Percentiles rank a stretch among this genome's conserved stretches.
These are phyloP conservation scores for Dreissena rostriformis DNA, from an alignment of 1,140 invertebrate genomes.

Conservation along the genomic window DNA sequence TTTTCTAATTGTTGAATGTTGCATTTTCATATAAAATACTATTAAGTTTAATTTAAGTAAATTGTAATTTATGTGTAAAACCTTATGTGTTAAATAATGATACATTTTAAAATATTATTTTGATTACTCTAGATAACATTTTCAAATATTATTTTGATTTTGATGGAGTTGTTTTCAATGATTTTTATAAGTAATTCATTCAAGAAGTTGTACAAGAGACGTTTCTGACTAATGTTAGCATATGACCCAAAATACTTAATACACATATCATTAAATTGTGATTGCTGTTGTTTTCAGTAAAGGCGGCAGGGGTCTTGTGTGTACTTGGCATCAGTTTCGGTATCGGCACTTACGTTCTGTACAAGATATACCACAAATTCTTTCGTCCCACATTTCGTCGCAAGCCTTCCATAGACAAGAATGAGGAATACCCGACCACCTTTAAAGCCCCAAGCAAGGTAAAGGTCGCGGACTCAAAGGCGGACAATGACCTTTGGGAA, in stretches of 20 bases:
- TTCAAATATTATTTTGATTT: background rate
- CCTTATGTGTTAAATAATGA: background rate
- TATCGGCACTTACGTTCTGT: constrained; percentile 69
- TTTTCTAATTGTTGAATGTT: too few relatives aligned
- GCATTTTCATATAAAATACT: too few relatives aligned
- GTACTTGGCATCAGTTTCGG: constrained; percentile 71
- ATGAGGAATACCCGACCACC: background rate
- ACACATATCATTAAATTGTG: background rate
- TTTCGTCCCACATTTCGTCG: constrained; percentile 57
- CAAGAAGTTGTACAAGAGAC: background rate
- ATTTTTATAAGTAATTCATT: background rate
- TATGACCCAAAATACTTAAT: background rate
- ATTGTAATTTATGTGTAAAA: too few relatives aligned
- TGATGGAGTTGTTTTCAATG: background rate
- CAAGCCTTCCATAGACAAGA: background rate
- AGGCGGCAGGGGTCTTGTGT: constrained; percentile 69
- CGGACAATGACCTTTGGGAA: background rate
- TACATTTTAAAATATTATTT: background rate
- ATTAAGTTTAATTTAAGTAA: too few relatives aligned
- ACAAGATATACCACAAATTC: constrained; percentile 67
- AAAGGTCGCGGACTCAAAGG: background rate
- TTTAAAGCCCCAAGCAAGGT: background rate
- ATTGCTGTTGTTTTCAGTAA: constrained; percentile 64
- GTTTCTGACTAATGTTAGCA: background rate
- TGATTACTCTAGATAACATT: background rate